Evolutionary conservation across 2,113 vertebrate species (phyloP).

Genomic region (Seriola quinqueradiata): DNA sequence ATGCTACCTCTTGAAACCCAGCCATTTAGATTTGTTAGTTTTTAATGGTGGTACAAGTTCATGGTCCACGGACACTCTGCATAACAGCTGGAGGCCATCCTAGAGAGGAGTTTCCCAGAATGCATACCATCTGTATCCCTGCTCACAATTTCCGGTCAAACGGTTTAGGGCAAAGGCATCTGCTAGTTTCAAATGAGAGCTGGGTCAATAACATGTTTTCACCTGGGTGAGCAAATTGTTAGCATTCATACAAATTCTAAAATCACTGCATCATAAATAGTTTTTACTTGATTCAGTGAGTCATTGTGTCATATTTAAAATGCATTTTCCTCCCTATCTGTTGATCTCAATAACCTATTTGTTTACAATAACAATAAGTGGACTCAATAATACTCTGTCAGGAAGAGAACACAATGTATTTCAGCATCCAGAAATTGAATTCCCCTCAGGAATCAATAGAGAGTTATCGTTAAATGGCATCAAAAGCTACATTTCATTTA

Average conservation of each 20-base stretch:
- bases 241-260: not conserved
- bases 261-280: not conserved
- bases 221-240: not conserved
- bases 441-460: slow-evolving; percentile 64
- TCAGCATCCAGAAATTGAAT: slow-evolving; percentile 48
- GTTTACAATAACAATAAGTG: slow-evolving; percentile 30
- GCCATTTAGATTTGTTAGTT: not conserved
- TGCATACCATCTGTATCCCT: not conserved
- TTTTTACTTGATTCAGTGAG: not conserved
- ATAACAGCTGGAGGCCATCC: not conserved
- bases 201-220: not conserved
- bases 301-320: not conserved
- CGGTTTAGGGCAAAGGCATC: no score
- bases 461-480: slow-evolving; percentile 49
- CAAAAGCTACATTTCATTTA: slow-evolving; percentile 57
- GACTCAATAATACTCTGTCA: slow-evolving; percentile 35
- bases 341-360: slow-evolving; percentile 4
- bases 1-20: not conserved
- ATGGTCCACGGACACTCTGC: no score
- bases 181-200: not conserved
- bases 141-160: not conserved
- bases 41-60: no score
- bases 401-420: slow-evolving; percentile 22
- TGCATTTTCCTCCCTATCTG: not conserved
- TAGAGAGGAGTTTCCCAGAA: not conserved